Base-by-base conservation (phyloP, 2,113 vertebrate species). In the Catharus minimus region DNA sequence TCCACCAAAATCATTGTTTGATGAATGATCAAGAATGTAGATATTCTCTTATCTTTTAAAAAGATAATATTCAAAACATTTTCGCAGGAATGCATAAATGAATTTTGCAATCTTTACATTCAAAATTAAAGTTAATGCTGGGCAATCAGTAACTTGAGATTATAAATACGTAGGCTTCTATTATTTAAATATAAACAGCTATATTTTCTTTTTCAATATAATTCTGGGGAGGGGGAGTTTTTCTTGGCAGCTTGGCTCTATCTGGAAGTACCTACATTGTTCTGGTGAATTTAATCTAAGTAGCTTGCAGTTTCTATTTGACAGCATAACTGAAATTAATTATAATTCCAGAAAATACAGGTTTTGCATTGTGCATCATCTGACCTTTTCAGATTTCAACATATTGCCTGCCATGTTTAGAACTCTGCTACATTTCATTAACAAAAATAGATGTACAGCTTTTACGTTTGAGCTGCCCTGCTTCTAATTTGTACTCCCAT, bases 211-310 rank as follows among this genome's bases (percentile, higher is more conserved):
- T 41, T 67, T 20, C 6, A 28, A 21, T 71, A 56, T 75, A 56
- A 52, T 57, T 86, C 4, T 5, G 3, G 3, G 19, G 3, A 2
- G 12, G 1, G 7, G 11, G 23, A 28, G 4, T 3, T 75, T 88
- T 82, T 64, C 12, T 73, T 57, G 26, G 7, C 16, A 56, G 5
- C 7, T 78, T 67, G 26, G 38, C 6, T 32, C 20, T 68, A 85
- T 72, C 46, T 55, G 27, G 15, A 72, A 14, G 8, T 56, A n/a
- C 32, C 11, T 49, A 43, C 4, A 55, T 52, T 82, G 14, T 66
- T 62, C 39, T 82, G 19, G 13, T 72, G 38, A 75, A 28, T 61
- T 87, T 89, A 76, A 18, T 47, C 17, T n/a, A n/a, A 65, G 26
- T 26, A 79, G 58, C 22, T 72, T 76, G 41, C 32, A 38, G 22